These are phyloP conservation scores for Zhuqinia jingwanae DNA, from an alignment of 2,888 invertebrate species.

Conservation along the genomic window DNA sequence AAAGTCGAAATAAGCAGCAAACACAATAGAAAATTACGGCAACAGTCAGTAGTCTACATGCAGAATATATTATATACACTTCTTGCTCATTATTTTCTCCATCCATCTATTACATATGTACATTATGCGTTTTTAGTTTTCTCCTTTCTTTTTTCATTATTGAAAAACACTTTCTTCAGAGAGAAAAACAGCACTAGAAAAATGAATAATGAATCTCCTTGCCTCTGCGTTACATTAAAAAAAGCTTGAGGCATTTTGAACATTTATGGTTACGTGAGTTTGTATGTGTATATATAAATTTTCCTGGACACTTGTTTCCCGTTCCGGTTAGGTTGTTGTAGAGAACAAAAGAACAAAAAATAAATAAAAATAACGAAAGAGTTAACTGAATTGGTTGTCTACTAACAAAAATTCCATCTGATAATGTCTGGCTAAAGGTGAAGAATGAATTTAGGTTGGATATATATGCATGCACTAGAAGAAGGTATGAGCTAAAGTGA, in stretches of 20 bases:
- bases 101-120: no score
- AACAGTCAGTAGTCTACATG: not conserved
- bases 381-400: not conserved
- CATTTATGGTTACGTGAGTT: no score
- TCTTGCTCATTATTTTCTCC: slow-evolving; percentile 34
- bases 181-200: slow-evolving; percentile 1
- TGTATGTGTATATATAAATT: not conserved
- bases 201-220: slow-evolving; percentile 4
- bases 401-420: not conserved
- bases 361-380: not conserved
- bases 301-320: slow-evolving; percentile 53
- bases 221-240: not conserved
- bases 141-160: not conserved
- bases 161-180: not conserved
- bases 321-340: slow-evolving; percentile 22
- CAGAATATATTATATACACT: no score
- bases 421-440: slow-evolving; percentile 31
- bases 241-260: not conserved
- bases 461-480: no score
- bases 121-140: not conserved
- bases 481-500: not conserved
- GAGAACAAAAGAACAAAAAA: no score
- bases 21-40: slow-evolving; percentile 1
- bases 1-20: slow-evolving; percentile 28
- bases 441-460: slow-evolving; percentile 22